Evolutionary conservation across 2,113 vertebrate genomes (phyloP).

Genomic region (Menura novaehollandiae): DNA sequence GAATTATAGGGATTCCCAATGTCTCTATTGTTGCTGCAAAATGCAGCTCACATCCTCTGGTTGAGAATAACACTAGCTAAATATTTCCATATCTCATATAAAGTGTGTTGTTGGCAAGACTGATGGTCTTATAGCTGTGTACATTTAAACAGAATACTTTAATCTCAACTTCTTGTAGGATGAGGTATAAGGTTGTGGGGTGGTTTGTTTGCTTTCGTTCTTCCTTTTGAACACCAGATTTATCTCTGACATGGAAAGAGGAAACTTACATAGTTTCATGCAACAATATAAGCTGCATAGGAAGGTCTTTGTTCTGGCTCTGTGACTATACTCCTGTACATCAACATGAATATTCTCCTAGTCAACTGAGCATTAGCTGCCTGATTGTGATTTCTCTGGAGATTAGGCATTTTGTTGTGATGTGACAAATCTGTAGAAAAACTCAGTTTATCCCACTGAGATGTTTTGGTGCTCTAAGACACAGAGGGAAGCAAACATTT

Average conservation of each 20-base stretch:
- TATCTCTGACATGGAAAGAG: background rate
- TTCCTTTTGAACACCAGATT: background rate
- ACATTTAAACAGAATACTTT: background rate
- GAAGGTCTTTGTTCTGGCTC: background rate
- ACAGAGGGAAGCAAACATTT: slow-evolving; percentile 19
- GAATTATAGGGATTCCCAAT: background rate
- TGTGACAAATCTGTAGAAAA: slow-evolving; percentile 38
- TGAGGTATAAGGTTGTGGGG: background rate
- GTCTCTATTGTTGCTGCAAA: background rate
- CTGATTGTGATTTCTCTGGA: slow-evolving; percentile 9
- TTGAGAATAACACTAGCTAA: background rate
- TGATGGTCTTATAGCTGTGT: background rate
- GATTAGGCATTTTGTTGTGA: background rate
- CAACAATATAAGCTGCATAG: background rate
- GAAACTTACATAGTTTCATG: background rate
- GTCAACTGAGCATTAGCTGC: background rate
- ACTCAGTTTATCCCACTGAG: background rate
- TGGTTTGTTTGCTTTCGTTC: background rate
- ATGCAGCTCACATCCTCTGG: background rate
- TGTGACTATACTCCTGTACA: background rate
- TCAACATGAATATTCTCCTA: slow-evolving; percentile 5
- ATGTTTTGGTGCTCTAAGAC: background rate
- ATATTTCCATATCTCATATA: background rate
- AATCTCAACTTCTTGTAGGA: background rate
- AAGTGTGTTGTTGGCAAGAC: background rate